Evolutionary conservation across 2,797 vertebrate species (phyloP), one percentile per base, ranked within the genome.

Genomic region (Gymnothorax javanicus): DNA sequence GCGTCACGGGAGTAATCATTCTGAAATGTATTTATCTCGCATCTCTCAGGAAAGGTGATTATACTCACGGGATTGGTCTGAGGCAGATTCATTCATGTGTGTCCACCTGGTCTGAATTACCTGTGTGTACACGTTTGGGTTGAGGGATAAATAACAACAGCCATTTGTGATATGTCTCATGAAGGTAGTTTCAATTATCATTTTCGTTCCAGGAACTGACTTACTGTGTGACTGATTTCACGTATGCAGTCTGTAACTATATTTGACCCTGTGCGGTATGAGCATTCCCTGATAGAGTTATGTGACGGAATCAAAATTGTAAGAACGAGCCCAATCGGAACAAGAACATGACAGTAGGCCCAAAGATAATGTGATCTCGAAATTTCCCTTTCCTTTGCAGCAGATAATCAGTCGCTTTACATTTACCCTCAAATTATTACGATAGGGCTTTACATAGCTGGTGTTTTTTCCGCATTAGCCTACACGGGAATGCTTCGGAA

Each of bases 31-130:
- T 88, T 86, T 86, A 84, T 84, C 67, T 75, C 54, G 84, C 91
- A 91, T 91, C 91, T 91, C 93, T 94, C 93, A 94, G 89, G 90
- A 90, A 86, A 88, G 92, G 90, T 88, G 91, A 91, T 91, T 91
- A 90, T 87, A 87, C 64, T 86, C 83, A 81, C 86, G 85, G 85
- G 88, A 56, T 79, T 20, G 60, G 79, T 57, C 81, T 33, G 58
- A 27, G 50, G 85, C 11, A 54, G 71, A 20, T 81, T 82, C 25
- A 50, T 84, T 84, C 91, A 84, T 83, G 27, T 77, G 86, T 85
- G 87, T 87, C 88, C 69, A 75, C 60, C 59, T 71, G 75, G 87
- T 90, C 86, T 87, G 89, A 90, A 87, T 92, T 91, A 87, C 86
- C 82, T 85, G 84, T 82, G 57, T 33, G 64, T 52, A 64, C 83